Percentiles rank a stretch among this genome's conserved stretches.
These are phyloP conservation scores for Paralichthys olivaceus DNA, from an alignment of 2,113 vertebrate species.

Conservation along the genomic window DNA sequence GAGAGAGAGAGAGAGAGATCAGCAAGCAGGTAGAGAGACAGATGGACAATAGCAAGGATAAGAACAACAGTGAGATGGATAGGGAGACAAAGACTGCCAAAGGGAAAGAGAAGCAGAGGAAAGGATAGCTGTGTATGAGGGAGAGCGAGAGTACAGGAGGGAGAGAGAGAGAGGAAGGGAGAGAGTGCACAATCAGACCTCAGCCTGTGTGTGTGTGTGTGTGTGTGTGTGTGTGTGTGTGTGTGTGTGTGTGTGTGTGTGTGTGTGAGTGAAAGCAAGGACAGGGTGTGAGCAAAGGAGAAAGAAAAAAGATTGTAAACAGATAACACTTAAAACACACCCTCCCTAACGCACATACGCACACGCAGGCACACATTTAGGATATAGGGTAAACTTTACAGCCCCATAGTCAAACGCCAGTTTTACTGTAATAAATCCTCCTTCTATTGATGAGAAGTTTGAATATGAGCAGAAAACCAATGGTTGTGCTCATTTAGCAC, in stretches of 20 bases:
- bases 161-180: not conserved
- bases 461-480: not conserved
- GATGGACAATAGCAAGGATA: too few relatives aligned
- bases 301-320: not conserved
- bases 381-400: not conserved
- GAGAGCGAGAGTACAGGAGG: not conserved
- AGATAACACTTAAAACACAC: not conserved
- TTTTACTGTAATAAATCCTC: not conserved
- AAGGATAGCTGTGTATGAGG: not conserved
- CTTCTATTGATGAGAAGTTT: not conserved
- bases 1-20: not conserved
- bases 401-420: not conserved
- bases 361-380: not conserved
- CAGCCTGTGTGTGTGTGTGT: not conserved
- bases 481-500: not conserved
- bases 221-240: too few relatives aligned
- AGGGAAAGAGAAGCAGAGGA: not conserved
- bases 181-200: not conserved
- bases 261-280: not conserved
- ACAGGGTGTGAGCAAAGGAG: not conserved
- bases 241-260: too few relatives aligned
- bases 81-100: too few relatives aligned
- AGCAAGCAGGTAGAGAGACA: not conserved
- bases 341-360: not conserved
- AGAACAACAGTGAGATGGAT: too few relatives aligned